Conservation (phyloP, 2,888 invertebrate species). For the Tyria jacobaeae region DNA sequence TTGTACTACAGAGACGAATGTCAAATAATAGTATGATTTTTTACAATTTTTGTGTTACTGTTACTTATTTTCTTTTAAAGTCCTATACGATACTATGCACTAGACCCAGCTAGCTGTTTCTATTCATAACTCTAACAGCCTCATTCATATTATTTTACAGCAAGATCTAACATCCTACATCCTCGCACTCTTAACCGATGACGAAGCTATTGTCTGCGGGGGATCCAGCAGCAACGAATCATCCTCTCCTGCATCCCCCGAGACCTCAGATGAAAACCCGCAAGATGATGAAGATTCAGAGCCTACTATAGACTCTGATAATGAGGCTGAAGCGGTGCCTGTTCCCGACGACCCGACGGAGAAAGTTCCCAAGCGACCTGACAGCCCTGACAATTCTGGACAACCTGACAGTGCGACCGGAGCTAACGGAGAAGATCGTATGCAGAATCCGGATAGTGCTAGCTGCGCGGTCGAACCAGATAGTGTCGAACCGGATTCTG, state of each 20-base stretch:
- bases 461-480: conserved; percentile 12
- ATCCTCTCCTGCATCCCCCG: conserved; percentile 28
- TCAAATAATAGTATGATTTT: no score
- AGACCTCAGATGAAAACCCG: conserved; percentile 7
- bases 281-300: conserved; percentile 13
- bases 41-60: no score
- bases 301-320: conserved; percentile 20
- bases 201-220: conserved; percentile 69
- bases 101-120: no score
- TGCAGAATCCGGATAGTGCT: conserved; percentile 4
- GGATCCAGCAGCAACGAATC: conserved; percentile 57
- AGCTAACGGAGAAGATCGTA: not conserved
- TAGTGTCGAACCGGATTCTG: conserved; percentile 20
- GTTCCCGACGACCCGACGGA: conserved; percentile 18
- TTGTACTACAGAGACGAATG: no score
- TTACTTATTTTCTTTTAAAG: no score
- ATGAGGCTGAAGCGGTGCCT: conserved; percentile 20
- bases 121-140: not conserved
- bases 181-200: conserved; percentile 77
- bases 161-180: conserved; percentile 78
- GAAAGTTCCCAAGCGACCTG: not conserved
- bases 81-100: no score
- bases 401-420: conserved; percentile 30
- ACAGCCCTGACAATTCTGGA: conserved; percentile 19
- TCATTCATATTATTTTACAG: conserved; percentile 49